phyloP scores from a whole-genome alignment of 2,888 invertebrate species.

The Apodemia hepburni region DNA sequence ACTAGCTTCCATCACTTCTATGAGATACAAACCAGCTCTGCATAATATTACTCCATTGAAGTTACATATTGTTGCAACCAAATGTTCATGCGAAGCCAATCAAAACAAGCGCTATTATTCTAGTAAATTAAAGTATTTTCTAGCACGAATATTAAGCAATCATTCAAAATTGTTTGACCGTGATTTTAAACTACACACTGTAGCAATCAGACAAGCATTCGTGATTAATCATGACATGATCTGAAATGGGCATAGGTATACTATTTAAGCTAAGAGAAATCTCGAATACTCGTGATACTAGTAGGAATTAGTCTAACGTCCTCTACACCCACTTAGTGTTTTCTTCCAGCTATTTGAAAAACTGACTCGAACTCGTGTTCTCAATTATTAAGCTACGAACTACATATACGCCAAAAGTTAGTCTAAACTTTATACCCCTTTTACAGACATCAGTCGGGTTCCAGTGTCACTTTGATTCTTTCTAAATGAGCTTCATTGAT shows the following conservation, averaged over 20 bases:
- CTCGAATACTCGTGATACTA: neutral
- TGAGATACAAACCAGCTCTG: neutral
- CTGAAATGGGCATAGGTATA: neutral
- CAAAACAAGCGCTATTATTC: neutral
- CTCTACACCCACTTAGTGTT: neutral
- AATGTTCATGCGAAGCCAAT: slow-evolving; percentile 4
- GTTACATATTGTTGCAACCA: slow-evolving; percentile 1
- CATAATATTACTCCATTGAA: neutral
- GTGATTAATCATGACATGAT: neutral
- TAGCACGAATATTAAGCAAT: slow-evolving; percentile 3
- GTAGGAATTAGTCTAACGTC: too few species aligned
- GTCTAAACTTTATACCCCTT: too few species aligned
- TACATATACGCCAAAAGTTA: too few species aligned
- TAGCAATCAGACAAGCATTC: neutral
- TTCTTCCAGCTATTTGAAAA: too few species aligned
- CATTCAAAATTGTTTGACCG: neutral
- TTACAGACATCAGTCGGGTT: too few species aligned
- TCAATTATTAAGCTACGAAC: too few species aligned
- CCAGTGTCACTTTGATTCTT: too few species aligned
- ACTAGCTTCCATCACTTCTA: neutral
- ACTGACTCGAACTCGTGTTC: too few species aligned
- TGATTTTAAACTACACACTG: neutral
- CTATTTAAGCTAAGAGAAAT: neutral
- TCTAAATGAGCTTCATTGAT: too few species aligned
- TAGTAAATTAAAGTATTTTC: neutral